Conservation (phyloP, 2,888 invertebrate species). For the Polietes domitor region DNA sequence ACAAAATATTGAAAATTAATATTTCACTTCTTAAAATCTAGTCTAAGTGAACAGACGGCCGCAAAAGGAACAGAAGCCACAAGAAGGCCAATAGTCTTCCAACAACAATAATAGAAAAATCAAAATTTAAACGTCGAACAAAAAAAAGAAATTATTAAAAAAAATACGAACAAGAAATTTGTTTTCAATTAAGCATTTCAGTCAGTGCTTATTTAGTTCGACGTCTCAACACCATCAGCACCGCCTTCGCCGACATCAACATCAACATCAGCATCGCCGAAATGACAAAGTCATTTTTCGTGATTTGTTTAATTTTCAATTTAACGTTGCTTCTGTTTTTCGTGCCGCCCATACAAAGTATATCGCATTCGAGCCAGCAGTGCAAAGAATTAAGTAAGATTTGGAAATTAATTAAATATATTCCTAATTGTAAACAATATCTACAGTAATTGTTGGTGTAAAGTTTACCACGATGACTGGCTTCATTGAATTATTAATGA, state of each 20-base stretch:
- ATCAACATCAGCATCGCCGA: slow-evolving; percentile 39
- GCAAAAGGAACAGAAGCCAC: slow-evolving; percentile 15
- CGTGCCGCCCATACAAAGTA: slow-evolving; percentile 35
- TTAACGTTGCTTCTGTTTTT: slow-evolving; percentile 26
- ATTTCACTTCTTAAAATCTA: slow-evolving; percentile 58
- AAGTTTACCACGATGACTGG: no score
- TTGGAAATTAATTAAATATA: neutral
- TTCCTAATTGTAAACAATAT: neutral
- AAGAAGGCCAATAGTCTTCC: slow-evolving; percentile 32
- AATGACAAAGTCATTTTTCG: slow-evolving; percentile 48
- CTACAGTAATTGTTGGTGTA: no score
- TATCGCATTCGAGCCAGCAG: slow-evolving; percentile 43
- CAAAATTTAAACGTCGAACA: neutral
- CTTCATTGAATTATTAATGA: no score
- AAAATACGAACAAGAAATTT: slow-evolving; percentile 10
- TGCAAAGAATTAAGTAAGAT: slow-evolving; percentile 76
- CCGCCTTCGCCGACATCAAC: slow-evolving; percentile 10
- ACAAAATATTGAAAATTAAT: slow-evolving; percentile 60
- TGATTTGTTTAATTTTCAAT: slow-evolving; percentile 55
- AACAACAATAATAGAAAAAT: slow-evolving; percentile 12
- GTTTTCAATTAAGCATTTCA: slow-evolving; percentile 6
- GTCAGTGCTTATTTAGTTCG: neutral
- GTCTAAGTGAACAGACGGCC: slow-evolving; percentile 48
- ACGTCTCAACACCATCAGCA: neutral
- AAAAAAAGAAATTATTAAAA: neutral